Base-by-base conservation (phyloP, 2,797 vertebrate genomes). In the Sebastes kiyomatsui region DNA sequence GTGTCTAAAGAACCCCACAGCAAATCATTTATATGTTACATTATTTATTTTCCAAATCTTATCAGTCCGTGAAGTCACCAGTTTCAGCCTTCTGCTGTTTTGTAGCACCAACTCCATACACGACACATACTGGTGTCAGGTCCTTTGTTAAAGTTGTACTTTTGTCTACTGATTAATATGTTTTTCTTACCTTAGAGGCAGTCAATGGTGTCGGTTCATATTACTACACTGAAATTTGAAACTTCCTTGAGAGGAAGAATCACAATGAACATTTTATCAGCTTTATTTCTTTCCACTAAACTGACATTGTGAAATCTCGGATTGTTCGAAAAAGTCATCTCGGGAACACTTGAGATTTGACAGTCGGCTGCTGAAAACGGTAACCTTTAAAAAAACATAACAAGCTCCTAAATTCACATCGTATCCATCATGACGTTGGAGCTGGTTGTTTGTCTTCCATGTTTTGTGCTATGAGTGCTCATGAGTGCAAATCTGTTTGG, bases 361-460 rank as follows among this genome's bases (percentile, higher is more conserved):
- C 62, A 72, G 56, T 25, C 5, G 2, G 14, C 59, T 78, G 38
- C 35, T 71, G 46, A 49, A 59, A 71, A 46, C 1, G 16, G 18
- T 56, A n/a, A 49, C 30, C 25, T 77, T 75, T 64, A 38, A 73
- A 74, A 75, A 75, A 74, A 75, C 7, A 25, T 6, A 56, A 70
- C 18, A 68, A 49, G 18, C 32, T 22, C 30, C 27, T 49, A 38
- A 56, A 72, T 68, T 56, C 20, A 60, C 16, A 46, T 22, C 14
- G 11, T 18, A n/a, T 49, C 22, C 27, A 8, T 76, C 33, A 18
- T 33, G 0, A 42, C 5, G 8, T 35, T 55, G 30, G 14, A 28
- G 38, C 12, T 25, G 46, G 67, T 58, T 77, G 54, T 78, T 84
- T 38, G 11, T 72, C 61, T 67, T 64, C 33, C 23, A 30, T 11